Evolutionary conservation across 1,140 invertebrate genomes (phyloP).

Genomic region (Ostrea denselamellosa): DNA sequence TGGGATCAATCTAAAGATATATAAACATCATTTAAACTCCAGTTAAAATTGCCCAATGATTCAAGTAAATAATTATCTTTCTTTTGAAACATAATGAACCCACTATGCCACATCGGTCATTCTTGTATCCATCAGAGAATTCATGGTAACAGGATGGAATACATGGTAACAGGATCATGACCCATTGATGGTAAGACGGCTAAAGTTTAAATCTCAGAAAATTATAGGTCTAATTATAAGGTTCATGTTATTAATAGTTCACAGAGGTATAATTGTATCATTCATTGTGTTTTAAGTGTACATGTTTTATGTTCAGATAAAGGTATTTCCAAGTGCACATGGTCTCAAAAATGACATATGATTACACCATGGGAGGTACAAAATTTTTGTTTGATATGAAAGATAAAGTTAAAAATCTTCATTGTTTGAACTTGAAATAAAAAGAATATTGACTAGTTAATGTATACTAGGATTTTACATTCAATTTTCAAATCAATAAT

Average conservation of each 20-base stretch:
- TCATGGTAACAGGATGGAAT: too few species aligned
- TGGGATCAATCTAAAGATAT: slow-evolving; percentile 38
- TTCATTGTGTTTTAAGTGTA: background rate
- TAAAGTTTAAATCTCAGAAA: background rate
- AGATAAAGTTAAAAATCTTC: slow-evolving; percentile 4
- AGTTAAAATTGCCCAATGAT: slow-evolving; percentile 35
- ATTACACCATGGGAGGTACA: slow-evolving; percentile 10
- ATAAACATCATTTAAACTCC: slow-evolving; percentile 33
- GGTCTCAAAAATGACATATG: background rate
- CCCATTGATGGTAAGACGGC: background rate
- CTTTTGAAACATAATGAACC: slow-evolving; percentile 32
- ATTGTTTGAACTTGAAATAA: slow-evolving; percentile 19
- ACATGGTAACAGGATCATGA: background rate
- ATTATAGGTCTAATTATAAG: background rate
- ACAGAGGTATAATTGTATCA: background rate
- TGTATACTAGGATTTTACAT: background rate
- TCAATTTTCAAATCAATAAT: slow-evolving; percentile 31
- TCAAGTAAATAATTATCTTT: slow-evolving; percentile 8
- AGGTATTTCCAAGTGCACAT: too few species aligned
- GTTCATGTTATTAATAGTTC: background rate
- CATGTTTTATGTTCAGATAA: background rate
- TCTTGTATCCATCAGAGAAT: background rate
- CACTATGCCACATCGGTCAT: slow-evolving; percentile 23
- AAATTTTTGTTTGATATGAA: background rate
- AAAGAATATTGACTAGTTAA: slow-evolving; percentile 15